These are phyloP conservation scores for Melanostoma mellinum DNA, from an alignment of 2,888 invertebrate genomes.

Conservation along the genomic window DNA sequence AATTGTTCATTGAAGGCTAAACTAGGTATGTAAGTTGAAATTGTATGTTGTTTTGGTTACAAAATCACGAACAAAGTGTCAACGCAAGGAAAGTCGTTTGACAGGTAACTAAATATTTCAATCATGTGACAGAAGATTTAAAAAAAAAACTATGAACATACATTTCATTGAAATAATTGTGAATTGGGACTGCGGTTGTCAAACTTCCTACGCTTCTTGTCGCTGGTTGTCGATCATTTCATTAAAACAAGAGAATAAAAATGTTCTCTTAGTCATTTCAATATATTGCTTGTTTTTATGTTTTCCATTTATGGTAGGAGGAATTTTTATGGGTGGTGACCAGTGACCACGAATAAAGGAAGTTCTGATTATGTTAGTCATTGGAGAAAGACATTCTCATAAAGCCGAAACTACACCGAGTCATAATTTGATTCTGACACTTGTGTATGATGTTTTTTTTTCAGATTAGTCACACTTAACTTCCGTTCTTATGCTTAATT, in stretches of 20 bases:
- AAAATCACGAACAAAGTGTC: slow-evolving; percentile 27
- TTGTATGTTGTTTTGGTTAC: slow-evolving; percentile 20
- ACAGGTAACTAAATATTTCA: slow-evolving; percentile 27
- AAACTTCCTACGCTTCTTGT: slow-evolving; percentile 42
- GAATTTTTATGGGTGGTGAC: background rate
- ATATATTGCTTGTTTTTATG: background rate
- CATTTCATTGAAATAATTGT: slow-evolving; percentile 21
- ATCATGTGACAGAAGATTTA: slow-evolving; percentile 34
- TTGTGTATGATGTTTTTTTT: too few species aligned
- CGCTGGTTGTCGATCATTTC: background rate
- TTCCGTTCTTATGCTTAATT: too few species aligned
- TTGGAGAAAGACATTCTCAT: background rate
- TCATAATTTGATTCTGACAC: too few species aligned
- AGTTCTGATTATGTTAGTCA: slow-evolving; percentile 38
- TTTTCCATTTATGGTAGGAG: background rate
- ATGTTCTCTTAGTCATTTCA: slow-evolving; percentile 25
- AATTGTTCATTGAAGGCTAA: slow-evolving; percentile 34
- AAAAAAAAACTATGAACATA: slow-evolving; percentile 26
- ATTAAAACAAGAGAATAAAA: too few species aligned
- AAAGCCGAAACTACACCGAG: too few species aligned
- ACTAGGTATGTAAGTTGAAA: slow-evolving; percentile 1
- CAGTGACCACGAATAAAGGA: background rate
- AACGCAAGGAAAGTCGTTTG: slow-evolving; percentile 23
- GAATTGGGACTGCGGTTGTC: slow-evolving; percentile 32
- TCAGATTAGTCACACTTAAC: too few species aligned